These are phyloP conservation scores for Phyllotreta striolata DNA, from an alignment of 2,888 invertebrate genomes.

Conservation along the genomic window DNA sequence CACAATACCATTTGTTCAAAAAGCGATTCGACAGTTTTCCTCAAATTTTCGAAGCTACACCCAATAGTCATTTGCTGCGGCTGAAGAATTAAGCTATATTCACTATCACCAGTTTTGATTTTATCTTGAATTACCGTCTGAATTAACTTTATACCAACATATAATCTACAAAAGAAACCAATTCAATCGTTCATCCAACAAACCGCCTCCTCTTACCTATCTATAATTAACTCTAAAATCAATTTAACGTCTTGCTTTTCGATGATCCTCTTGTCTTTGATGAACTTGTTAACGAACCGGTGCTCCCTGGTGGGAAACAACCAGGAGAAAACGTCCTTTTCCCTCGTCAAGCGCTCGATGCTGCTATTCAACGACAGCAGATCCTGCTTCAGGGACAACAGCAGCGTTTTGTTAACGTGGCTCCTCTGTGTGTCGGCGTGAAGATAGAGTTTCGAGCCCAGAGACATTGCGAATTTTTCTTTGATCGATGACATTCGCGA, in stretches of 20 bases:
- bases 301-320: constrained; percentile 44
- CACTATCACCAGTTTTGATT: constrained; percentile 8
- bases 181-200: neutral
- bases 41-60: constrained; percentile 37
- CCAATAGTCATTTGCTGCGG: constrained; percentile 40
- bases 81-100: constrained; percentile 24
- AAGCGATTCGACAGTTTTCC: constrained; percentile 25
- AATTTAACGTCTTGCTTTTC: constrained; percentile 30
- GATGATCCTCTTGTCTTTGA: constrained; percentile 31
- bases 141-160: constrained; percentile 40
- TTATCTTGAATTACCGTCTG: constrained; percentile 25
- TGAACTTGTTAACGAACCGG: constrained; percentile 36
- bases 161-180: constrained; percentile 33
- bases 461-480: neutral
- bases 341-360: constrained; percentile 31
- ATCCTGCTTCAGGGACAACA: constrained; percentile 44
- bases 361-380: constrained; percentile 37
- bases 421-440: constrained; percentile 29
- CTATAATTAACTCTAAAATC: constrained; percentile 42
- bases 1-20: constrained; percentile 29
- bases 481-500: too few species aligned
- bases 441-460: neutral
- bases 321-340: constrained; percentile 42
- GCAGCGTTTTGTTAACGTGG: constrained; percentile 38
- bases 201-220: constrained; percentile 35